These are phyloP conservation scores for Tipula vernalis DNA, from an alignment of 2,888 invertebrate species.

Conservation along the genomic window DNA sequence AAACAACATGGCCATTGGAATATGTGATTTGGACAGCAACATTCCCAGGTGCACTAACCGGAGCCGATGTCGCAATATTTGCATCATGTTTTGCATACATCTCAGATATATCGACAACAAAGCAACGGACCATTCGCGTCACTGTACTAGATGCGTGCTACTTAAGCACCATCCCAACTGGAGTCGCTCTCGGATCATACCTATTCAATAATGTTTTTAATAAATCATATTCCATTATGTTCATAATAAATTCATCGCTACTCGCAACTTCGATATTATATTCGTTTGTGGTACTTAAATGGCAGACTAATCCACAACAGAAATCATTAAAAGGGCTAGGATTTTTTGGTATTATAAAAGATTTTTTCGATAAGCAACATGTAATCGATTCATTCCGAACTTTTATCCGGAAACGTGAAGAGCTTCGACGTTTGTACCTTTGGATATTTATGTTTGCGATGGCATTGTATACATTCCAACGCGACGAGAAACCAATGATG, in stretches of 20 bases:
- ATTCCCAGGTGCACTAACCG: conserved; percentile 62
- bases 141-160: conserved; percentile 73
- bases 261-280: conserved; percentile 51
- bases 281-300: conserved; percentile 45
- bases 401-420: conserved; percentile 44
- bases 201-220: conserved; percentile 48
- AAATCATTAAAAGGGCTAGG: conserved; percentile 44
- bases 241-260: conserved; percentile 51
- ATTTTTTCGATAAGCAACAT: conserved; percentile 61
- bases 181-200: conserved; percentile 58
- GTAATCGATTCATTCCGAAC: conserved; percentile 49
- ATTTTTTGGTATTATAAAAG: conserved; percentile 44
- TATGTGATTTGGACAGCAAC: conserved; percentile 63
- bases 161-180: conserved; percentile 70
- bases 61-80: conserved; percentile 69
- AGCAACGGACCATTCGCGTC: conserved; percentile 62
- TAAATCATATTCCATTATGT: conserved; percentile 59
- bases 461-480: conserved; percentile 69
- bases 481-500: conserved; percentile 66
- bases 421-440: conserved; percentile 47
- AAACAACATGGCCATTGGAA: conserved; percentile 60
- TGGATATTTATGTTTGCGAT: conserved; percentile 59
- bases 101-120: conserved; percentile 57
- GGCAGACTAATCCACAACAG: conserved; percentile 56
- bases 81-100: conserved; percentile 69